Evolutionary conservation across 2,797 vertebrate species (phyloP).

Genomic region (Holocentrus rufus): DNA sequence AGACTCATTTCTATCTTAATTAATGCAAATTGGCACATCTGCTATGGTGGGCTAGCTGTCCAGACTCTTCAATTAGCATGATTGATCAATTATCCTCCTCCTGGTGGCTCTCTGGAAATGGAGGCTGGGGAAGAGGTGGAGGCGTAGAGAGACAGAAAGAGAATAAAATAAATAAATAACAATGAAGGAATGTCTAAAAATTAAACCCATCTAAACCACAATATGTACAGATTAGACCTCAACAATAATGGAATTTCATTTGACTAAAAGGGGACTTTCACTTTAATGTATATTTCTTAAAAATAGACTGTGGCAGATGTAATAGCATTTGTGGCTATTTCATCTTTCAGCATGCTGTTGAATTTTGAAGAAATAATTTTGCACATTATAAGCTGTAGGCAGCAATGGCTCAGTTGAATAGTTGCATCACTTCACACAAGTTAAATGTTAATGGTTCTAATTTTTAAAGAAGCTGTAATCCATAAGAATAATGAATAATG

Average conservation of each 20-base stretch:
- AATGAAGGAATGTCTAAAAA: conserved; percentile 37
- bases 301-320: conserved; percentile 33
- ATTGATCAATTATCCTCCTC: conserved; percentile 88
- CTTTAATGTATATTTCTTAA: conserved; percentile 26
- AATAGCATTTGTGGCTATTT: conserved; percentile 32
- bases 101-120: conserved; percentile 72
- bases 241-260: conserved; percentile 48
- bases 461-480: not conserved
- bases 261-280: conserved; percentile 19
- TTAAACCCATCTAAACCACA: conserved; percentile 48
- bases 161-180: conserved; percentile 11
- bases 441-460: not conserved
- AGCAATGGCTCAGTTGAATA: conserved; percentile 6
- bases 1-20: conserved; percentile 84
- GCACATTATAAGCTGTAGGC: not conserved
- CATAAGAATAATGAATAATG: not conserved
- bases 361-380: conserved; percentile 1
- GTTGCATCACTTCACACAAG: conserved; percentile 6
- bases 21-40: conserved; percentile 90
- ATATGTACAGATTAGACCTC: conserved; percentile 53
- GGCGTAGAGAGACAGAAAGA: conserved; percentile 53
- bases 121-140: conserved; percentile 50
- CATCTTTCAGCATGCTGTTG: conserved; percentile 2
- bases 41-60: conserved; percentile 84
- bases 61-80: conserved; percentile 87